Evolutionary conservation across 2,113 vertebrate species (phyloP), one percentile per base, ranked within the genome.

Genomic region (Lamprologus sp.): DNA sequence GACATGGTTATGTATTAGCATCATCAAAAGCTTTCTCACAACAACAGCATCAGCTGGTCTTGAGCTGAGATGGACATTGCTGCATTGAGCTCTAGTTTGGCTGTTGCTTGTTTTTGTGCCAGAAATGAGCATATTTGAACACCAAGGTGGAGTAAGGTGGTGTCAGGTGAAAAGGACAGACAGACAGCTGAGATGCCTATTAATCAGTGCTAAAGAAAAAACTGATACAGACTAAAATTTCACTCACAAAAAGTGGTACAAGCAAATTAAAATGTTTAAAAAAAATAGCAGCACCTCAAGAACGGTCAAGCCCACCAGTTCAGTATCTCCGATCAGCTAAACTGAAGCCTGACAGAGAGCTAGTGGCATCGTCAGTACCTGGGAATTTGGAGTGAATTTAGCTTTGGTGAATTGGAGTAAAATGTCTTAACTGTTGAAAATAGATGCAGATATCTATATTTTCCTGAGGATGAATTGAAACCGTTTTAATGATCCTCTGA

Each of bases 281-380:
- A 10, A 47, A 28, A 35, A 28, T 2, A 47, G 14, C 23, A 47
- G 26, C 23, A 28, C 42, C 42, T 7, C 23, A 75, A 19, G 23
- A 75, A 47, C 6, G 0, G 0, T 19, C 14, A 17, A 73, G 40
- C 6, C 0, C 21, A 45, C 68, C 40, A 28, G 12, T 1, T 70
- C 37, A 42, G 37, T 42, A 9, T n/a, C n/a, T n/a, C n/a, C n/a
- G n/a, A n/a, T 11, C 5, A 42, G 65, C 65, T 70, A 70, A 70
- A 40, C 35, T 75, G 68, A 1, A 11, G 40, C 21, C 40, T 47
- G 23, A 17, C 14, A 17, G 40, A 28, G 68, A 19, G 3, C 9
- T 17, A 7, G 4, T 47, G 21, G 21, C 9, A 47, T 28, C 6
- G 2, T 73, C 68, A 47, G 21, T 1, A 5, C 40, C 40, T 45